Conservation (phyloP, 2,113 vertebrate genomes). For the Pelecanoides urinatrix region DNA sequence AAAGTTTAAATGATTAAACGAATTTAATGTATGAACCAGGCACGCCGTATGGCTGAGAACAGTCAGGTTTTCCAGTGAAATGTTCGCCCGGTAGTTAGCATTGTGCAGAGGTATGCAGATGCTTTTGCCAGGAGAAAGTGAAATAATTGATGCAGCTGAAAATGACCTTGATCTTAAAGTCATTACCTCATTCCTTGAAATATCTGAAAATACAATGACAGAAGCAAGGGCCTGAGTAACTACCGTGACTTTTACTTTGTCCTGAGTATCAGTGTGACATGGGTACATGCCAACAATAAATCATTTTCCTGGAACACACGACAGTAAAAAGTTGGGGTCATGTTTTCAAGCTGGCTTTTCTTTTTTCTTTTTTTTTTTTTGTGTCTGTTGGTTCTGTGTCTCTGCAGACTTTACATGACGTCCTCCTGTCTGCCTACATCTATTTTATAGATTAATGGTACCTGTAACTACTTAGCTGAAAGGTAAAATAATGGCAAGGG, state of each 20-base stretch:
- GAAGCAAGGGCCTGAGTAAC: slow-evolving; percentile 69
- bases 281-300: slow-evolving; percentile 66
- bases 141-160: slow-evolving; percentile 76
- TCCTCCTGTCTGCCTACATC: slow-evolving; percentile 48
- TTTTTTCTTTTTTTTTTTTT: neutral
- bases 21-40: slow-evolving; percentile 75
- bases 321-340: slow-evolving; percentile 58
- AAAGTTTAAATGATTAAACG: slow-evolving; percentile 72
- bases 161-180: slow-evolving; percentile 75
- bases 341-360: slow-evolving; percentile 62
- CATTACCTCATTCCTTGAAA: slow-evolving; percentile 77
- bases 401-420: slow-evolving; percentile 39
- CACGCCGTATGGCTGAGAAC: slow-evolving; percentile 23
- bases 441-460: slow-evolving; percentile 65
- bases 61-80: slow-evolving; percentile 73
- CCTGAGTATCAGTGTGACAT: slow-evolving; percentile 60
- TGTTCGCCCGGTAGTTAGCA: slow-evolving; percentile 35
- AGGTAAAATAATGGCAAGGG: slow-evolving; percentile 52
- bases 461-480: slow-evolving; percentile 48
- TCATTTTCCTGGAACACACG: neutral
- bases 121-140: slow-evolving; percentile 73
- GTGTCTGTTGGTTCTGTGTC: slow-evolving; percentile 26
- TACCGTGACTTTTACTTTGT: slow-evolving; percentile 56
- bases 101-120: slow-evolving; percentile 72
- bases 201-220: slow-evolving; percentile 72